A percentile compares a stretch with the other conserved stretches of the same genome.
Evolutionary conservation across 2,888 invertebrate genomes (phyloP).

Genomic region (Eristalis pertinax): DNA sequence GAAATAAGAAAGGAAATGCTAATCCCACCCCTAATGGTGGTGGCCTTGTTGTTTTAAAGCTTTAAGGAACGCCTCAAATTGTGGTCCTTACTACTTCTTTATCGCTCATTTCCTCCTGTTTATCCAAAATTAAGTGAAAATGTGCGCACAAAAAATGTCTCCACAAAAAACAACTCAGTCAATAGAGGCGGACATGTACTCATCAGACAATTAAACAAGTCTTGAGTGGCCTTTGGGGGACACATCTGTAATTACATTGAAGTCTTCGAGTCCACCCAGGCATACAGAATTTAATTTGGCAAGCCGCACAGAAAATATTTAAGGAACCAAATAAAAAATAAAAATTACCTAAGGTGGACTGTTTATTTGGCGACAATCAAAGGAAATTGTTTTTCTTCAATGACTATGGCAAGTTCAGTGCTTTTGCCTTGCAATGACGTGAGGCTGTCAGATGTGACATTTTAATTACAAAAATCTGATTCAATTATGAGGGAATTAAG

Average conservation of each 20-base stretch:
- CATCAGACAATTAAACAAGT: conserved; percentile 68
- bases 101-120: not conserved
- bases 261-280: not conserved
- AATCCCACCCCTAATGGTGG: too few species aligned
- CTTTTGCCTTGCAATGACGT: conserved; percentile 9
- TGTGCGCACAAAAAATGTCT: too few species aligned
- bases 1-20: too few species aligned
- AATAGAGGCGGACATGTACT: not conserved
- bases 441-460: conserved; percentile 19
- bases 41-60: too few species aligned
- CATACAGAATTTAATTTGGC: conserved; percentile 14
- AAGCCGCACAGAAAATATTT: not conserved
- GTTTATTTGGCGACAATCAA: not conserved
- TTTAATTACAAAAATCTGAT: conserved; percentile 34
- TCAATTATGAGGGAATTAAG: not conserved
- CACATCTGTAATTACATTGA: conserved; percentile 62
- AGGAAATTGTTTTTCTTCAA: not conserved
- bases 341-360: not conserved
- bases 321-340: not conserved
- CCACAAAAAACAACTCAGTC: not conserved
- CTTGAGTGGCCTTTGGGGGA: conserved; percentile 47
- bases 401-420: conserved; percentile 31
- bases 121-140: not conserved
- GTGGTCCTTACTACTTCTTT: too few species aligned
- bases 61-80: too few species aligned